Conservation (phyloP, 30 jellyfish, hydroid and myxozoan species). For the Clytia hemisphaerica region DNA sequence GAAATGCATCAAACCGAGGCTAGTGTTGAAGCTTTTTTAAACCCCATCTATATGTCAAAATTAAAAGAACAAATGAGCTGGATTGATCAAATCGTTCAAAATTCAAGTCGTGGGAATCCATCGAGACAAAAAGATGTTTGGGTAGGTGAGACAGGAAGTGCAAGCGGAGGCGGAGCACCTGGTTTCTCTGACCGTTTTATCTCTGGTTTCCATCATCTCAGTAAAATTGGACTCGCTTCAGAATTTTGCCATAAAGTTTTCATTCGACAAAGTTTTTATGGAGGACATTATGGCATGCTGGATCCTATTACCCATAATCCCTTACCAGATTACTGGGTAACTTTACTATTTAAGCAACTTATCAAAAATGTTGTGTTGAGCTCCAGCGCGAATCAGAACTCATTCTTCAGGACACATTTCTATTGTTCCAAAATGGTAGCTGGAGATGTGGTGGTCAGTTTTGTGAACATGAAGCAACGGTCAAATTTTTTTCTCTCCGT, state of each 20-base stretch:
- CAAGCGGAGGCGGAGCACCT: conserved; percentile 73
- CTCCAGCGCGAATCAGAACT: conserved; percentile 24
- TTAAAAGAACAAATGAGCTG: conserved; percentile 27
- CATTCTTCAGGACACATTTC: background rate
- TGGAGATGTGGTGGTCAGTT: conserved; percentile 48
- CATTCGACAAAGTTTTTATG: conserved; percentile 67
- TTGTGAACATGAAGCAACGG: conserved; percentile 29
- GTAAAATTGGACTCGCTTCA: conserved; percentile 74
- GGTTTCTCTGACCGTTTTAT: conserved; percentile 55
- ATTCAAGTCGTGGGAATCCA: conserved; percentile 16
- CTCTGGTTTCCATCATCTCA: conserved; percentile 61
- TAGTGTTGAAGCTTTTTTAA: conserved; percentile 16
- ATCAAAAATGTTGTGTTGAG: conserved; percentile 53
- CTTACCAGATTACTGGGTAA: conserved; percentile 73
- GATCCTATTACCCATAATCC: conserved; percentile 58
- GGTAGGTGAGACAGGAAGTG: conserved; percentile 88
- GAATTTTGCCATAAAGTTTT: conserved; percentile 66
- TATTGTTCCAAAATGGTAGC: conserved; percentile 6
- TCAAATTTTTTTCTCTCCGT: conserved; percentile 22
- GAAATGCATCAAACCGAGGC: conserved; percentile 32
- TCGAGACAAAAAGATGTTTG: conserved; percentile 44
- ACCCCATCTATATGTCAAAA: conserved; percentile 36
- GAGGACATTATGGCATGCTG: conserved; percentile 67
- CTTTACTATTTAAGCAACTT: conserved; percentile 48
- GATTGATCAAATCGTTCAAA: conserved; percentile 31